These are phyloP conservation scores for Anarsia innoxiella DNA, from an alignment of 2,888 invertebrate species.

Conservation along the genomic window DNA sequence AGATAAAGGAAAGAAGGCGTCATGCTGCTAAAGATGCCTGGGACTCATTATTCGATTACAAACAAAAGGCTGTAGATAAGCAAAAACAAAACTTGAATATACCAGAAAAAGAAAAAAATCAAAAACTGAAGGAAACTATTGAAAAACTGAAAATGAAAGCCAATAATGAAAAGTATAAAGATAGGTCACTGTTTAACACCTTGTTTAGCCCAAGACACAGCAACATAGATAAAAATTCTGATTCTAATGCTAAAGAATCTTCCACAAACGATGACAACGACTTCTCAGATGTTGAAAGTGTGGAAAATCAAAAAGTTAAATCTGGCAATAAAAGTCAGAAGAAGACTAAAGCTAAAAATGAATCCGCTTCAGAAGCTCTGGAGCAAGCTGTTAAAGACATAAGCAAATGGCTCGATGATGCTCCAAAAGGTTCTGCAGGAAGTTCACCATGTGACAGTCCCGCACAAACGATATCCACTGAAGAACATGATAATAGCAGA, in stretches of 20 bases:
- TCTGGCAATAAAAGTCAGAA: slow-evolving; percentile 50
- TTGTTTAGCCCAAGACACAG: slow-evolving; percentile 37
- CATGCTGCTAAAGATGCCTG: slow-evolving; percentile 66
- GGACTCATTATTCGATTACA: slow-evolving; percentile 62
- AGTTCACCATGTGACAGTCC: slow-evolving; percentile 89
- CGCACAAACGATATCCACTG: slow-evolving; percentile 77
- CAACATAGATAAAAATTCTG: slow-evolving; percentile 16
- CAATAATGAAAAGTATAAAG: slow-evolving; percentile 74
- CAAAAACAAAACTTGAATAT: slow-evolving; percentile 47
- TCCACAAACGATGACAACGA: slow-evolving; percentile 32
- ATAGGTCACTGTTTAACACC: slow-evolving; percentile 44
- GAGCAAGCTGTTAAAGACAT: slow-evolving; percentile 88
- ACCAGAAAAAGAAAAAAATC: slow-evolving; percentile 68
- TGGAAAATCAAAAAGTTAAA: slow-evolving; percentile 37
- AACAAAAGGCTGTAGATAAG: slow-evolving; percentile 56
- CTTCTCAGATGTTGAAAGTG: slow-evolving; percentile 29
- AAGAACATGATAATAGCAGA: slow-evolving; percentile 73
- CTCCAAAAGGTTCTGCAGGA: slow-evolving; percentile 83
- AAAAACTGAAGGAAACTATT: slow-evolving; percentile 73
- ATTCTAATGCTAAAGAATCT: slow-evolving; percentile 34
- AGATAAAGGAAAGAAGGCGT: slow-evolving; percentile 76
- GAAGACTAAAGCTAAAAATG: slow-evolving; percentile 68
- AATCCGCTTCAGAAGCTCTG: slow-evolving; percentile 71
- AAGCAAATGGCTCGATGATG: slow-evolving; percentile 91
- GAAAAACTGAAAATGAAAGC: slow-evolving; percentile 79